Evolutionary conservation across 2,113 vertebrate genomes (phyloP), one percentile per base, ranked within the genome.

Genomic region (Gallinago media): DNA sequence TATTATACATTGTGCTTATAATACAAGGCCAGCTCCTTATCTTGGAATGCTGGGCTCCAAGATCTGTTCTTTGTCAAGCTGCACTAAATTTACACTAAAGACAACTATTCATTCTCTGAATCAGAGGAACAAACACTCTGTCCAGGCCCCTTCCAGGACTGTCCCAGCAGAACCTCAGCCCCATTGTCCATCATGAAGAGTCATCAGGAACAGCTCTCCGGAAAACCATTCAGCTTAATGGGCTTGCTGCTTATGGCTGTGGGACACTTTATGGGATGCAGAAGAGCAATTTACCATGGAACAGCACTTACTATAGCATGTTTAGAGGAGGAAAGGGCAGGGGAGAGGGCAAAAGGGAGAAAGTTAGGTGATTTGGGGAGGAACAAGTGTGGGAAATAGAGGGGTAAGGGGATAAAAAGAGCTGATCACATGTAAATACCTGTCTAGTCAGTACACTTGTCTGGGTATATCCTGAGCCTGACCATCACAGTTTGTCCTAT

Each of bases 401-500:
- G 7, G 62, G 2, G 15, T 40, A 87, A 68, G 25, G 6, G 9
- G 17, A 46, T 47, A 52, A 72, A 68, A 82, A 71, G 8, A 2
- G 1, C 12, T 78, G 8, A 11, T 46, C 7, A 0, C 20, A 40
- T 29, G 15, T 25, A 55, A 55, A 55, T 17, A 79, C 3, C 29
- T 61, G 26, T 19, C 7, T 66, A 54, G 25, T 61, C n/a, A 32
- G 7, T 73, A 67, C 9, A 9, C 11, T 61, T 70, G 2, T 12
- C 52, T 52, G 44, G 20, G 5, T 55, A 3, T 20, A 2, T 46
- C 19, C 27, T 79, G 12, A 2, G 2, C 9, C 13, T 50, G 11
- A 46, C 22, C 22, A 47, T 1, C 0, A 0, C 3, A 2, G 29
- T 38, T 5, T 31, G 40, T n/a, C 22, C 6, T 50, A 3, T n/a